Conservation (phyloP, 92 coral and sea anemone species). For the Palythoa grandiflora region DNA sequence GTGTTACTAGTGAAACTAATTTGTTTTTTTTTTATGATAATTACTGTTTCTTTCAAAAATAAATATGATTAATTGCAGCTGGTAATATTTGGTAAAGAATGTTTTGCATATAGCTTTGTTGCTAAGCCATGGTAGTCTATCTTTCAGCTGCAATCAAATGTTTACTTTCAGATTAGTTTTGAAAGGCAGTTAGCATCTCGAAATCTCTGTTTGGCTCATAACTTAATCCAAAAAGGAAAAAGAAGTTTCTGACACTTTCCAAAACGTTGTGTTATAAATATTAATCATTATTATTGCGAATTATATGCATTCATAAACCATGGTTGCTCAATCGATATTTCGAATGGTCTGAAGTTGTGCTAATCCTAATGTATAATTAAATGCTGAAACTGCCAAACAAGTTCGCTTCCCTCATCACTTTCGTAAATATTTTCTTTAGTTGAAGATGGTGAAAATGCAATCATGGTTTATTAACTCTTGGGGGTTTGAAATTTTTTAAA, state of each 20-base stretch:
- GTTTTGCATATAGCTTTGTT: not conserved
- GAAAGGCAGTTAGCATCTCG: not conserved
- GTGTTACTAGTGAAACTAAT: too few species aligned
- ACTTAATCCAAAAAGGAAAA: not conserved
- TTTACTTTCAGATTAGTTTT: not conserved
- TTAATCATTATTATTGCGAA: not conserved
- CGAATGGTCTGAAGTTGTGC: not conserved
- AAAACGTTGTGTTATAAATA: not conserved
- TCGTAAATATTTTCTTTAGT: constrained; percentile 37
- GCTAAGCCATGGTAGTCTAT: not conserved
- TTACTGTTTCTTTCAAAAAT: too few species aligned
- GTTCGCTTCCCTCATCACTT: not conserved
- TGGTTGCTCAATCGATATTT: not conserved
- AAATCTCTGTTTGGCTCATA: not conserved
- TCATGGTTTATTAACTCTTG: constrained; percentile 6
- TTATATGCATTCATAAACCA: not conserved
- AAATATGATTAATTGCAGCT: too few species aligned
- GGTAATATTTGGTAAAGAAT: too few species aligned
- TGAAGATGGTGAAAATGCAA: constrained; percentile 1
- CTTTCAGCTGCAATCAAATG: not conserved
- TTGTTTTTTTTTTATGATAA: too few species aligned
- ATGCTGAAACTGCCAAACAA: too few species aligned
- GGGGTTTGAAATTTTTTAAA: constrained; percentile 2
- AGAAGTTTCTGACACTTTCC: not conserved
- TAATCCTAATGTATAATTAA: not conserved